A percentile compares a stretch with the other conserved stretches of the same genome.
Evolutionary conservation across 2,797 vertebrate species (phyloP).

Genomic region (Spheniscus humboldti): DNA sequence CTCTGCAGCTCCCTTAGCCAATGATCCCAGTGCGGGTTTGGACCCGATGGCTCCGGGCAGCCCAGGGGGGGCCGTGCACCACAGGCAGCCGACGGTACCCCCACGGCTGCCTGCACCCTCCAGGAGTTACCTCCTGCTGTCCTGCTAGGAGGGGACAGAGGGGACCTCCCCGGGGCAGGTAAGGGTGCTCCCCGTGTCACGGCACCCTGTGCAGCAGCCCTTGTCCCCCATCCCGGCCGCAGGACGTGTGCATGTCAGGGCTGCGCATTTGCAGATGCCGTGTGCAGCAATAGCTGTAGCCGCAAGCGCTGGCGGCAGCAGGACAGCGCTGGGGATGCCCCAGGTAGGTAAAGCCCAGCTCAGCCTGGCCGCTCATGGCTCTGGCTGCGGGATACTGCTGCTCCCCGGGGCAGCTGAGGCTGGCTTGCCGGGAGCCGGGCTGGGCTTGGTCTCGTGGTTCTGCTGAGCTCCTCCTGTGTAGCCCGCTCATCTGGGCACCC

Average conservation of each 20-base stretch:
- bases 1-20: neutral
- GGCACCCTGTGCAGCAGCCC: neutral
- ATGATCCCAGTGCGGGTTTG: neutral
- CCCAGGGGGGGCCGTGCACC: neutral
- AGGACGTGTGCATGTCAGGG: neutral
- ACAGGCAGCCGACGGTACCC: neutral
- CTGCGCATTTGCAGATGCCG: neutral
- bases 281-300: neutral
- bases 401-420: neutral
- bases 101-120: neutral
- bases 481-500: neutral
- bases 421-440: neutral
- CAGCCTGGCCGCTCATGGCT: neutral
- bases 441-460: neutral
- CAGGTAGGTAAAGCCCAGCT: neutral
- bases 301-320: fast-evolving
- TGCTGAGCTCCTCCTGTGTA: neutral
- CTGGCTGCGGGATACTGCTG: neutral
- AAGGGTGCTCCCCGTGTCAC: neutral
- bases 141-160: neutral
- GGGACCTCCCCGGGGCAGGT: neutral
- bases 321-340: neutral
- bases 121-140: neutral
- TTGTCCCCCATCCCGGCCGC: neutral
- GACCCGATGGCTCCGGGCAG: fast-evolving